Evolutionary conservation across 2,888 invertebrate species (phyloP).

Genomic region (Dryococelus australis): DNA sequence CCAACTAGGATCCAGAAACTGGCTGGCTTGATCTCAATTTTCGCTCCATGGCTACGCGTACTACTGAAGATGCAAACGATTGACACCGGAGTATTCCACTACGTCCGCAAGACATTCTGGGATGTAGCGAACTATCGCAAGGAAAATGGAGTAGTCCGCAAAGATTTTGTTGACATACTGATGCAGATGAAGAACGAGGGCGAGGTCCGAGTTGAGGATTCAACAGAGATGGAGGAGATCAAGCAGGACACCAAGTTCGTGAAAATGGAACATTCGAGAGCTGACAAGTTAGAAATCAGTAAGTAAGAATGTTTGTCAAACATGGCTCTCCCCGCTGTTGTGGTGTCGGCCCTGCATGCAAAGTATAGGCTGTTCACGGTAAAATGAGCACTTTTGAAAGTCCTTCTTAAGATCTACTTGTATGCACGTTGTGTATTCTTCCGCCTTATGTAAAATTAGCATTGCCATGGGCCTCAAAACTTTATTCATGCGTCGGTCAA

Average conservation of each 20-base stretch:
- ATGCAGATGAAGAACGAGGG: conserved; percentile 47
- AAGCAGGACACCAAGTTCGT: neutral
- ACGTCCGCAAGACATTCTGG: conserved; percentile 50
- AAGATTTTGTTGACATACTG: conserved; percentile 51
- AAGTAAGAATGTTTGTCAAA: neutral
- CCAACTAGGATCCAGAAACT: conserved; percentile 53
- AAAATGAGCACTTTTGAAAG: too few species aligned
- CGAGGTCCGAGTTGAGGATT: conserved; percentile 24
- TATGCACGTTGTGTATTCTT: too few species aligned
- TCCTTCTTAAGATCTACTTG: too few species aligned
- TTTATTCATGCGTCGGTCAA: too few species aligned
- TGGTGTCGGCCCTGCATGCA: too few species aligned
- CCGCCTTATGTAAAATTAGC: too few species aligned
- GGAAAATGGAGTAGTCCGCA: conserved; percentile 47
- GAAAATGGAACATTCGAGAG: neutral
- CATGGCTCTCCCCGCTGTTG: too few species aligned
- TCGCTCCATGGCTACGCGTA: neutral
- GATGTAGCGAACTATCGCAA: conserved; percentile 50
- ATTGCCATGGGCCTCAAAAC: too few species aligned
- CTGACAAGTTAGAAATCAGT: neutral
- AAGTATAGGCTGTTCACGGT: too few species aligned
- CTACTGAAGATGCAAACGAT: neutral
- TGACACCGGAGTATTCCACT: conserved; percentile 36
- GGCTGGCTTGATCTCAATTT: neutral
- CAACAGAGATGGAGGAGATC: neutral